A percentile compares a stretch with the other conserved stretches of the same genome.
Evolutionary conservation across 2,888 invertebrate species (phyloP).

Genomic region (Trimorus sp.): DNA sequence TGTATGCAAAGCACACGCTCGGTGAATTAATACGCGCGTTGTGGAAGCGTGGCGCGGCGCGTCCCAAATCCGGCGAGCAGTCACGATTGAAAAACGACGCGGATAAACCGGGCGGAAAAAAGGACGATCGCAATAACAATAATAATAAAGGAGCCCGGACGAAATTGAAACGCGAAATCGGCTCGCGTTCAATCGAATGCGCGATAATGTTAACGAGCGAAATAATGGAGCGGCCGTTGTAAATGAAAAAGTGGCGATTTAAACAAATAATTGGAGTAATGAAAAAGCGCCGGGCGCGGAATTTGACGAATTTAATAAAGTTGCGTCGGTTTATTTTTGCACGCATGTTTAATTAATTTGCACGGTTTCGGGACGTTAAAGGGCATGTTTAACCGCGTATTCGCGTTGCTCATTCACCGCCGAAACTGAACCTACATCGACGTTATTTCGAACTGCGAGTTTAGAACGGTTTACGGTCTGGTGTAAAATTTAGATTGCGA

Average conservation of each 20-base stretch:
- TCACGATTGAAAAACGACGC: constrained; percentile 9
- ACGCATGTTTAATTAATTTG: constrained; percentile 33
- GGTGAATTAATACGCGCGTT: constrained; percentile 32
- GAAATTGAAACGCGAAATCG: constrained; percentile 31
- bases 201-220: constrained; percentile 32
- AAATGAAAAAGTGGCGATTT: constrained; percentile 33
- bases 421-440: neutral
- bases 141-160: constrained; percentile 1
- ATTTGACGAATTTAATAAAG: constrained; percentile 35
- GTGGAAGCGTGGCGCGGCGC: constrained; percentile 15
- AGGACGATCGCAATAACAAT: neutral
- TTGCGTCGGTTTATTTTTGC: constrained; percentile 26
- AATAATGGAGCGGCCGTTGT: constrained; percentile 22
- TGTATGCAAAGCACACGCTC: constrained; percentile 42
- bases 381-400: neutral
- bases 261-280: constrained; percentile 36
- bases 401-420: neutral
- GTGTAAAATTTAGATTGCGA: too few relatives aligned
- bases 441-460: too few relatives aligned
- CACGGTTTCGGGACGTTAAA: constrained; percentile 14
- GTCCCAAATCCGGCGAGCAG: constrained; percentile 25
- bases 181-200: constrained; percentile 17
- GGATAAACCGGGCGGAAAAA: neutral
- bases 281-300: constrained; percentile 25
- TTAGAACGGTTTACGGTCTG: too few relatives aligned